Base-by-base conservation (phyloP, 2,888 invertebrate genomes). In the Ernsta delagoae region DNA sequence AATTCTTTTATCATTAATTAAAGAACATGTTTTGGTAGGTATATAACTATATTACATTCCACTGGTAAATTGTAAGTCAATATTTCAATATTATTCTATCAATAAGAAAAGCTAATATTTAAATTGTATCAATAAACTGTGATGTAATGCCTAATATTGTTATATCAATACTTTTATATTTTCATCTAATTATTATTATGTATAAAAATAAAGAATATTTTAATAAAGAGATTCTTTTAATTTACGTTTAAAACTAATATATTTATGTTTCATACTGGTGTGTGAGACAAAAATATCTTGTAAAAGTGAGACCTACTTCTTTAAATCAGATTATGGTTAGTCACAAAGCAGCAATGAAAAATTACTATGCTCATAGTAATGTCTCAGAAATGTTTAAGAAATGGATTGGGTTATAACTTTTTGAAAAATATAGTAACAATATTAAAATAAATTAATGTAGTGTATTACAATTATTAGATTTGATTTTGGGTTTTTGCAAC, bases 71-170 rank as follows among this genome's bases (percentile, higher is more conserved):
- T 53, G 3, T 6, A 53, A 62, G 41, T 41, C 11, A 50, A 60
- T 53, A 24, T 9, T 36, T 9, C 16, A 62, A 50, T 34, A 16
- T n/a, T 50, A n/a, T 36, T 11, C 16, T 50, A 53, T 59, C n/a
- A 45, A 24, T 67, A 67, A 67, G 56, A 24, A 9, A 54, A 65
- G 57, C 65, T 65, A 45, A 57, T 57, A 36, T 12, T 59, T 36
- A 24, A 24, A 1, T 57, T 34, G 9, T 65, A 50, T 36, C 36
- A 48, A 56, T 39, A 62, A 67, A 61, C 61, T 68, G 67, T 68
- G 62, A 67, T 67, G 60, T 60, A 61, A 56, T 61, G 31, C 56
- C 16, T 56, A 45, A 45, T 45, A 61, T 34, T 60, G 6, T 43
- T 54, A 36, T 53, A 43, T n/a, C 31, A 60, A 9, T 67, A 12